Percentiles rank a stretch among this genome's conserved stretches.
These are phyloP conservation scores for Meandrusa payeni DNA, from an alignment of 2,888 invertebrate genomes.

Conservation along the genomic window DNA sequence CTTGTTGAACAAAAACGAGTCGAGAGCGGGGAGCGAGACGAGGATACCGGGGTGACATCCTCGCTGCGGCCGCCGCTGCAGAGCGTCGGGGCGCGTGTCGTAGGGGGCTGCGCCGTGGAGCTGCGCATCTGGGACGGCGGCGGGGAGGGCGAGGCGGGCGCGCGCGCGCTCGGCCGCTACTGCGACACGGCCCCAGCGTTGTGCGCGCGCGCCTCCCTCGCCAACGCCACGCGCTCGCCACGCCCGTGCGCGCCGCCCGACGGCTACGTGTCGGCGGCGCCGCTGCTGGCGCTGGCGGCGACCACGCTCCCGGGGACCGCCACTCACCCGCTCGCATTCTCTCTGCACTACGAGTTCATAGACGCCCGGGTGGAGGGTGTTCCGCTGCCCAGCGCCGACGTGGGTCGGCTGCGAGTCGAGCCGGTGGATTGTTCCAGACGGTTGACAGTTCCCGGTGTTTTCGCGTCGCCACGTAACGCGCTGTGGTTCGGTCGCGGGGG, in stretches of 20 bases:
- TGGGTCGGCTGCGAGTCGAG: conserved; percentile 47
- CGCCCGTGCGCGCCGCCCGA: conserved; percentile 90
- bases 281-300: conserved; percentile 58
- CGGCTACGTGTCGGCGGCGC: conserved; percentile 84
- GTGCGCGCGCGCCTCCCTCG: conserved; percentile 90
- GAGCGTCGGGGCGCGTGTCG: conserved; percentile 26
- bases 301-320: conserved; percentile 87
- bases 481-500: conserved; percentile 93
- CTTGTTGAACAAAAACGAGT: conserved; percentile 75
- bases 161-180: conserved; percentile 83
- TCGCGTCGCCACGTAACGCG: conserved; percentile 89
- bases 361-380: conserved; percentile 89
- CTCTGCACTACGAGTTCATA: conserved; percentile 90
- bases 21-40: conserved; percentile 78
- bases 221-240: conserved; percentile 87
- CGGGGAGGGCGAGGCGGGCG: conserved; percentile 66
- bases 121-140: conserved; percentile 89
- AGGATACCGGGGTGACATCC: conserved; percentile 37
- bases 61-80: conserved; percentile 31
- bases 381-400: conserved; percentile 67
- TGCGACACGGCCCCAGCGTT: conserved; percentile 89
- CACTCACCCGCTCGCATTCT: conserved; percentile 87
- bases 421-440: conserved; percentile 60
- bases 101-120: conserved; percentile 82
- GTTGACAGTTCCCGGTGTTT: conserved; percentile 73